Base-by-base conservation (phyloP, 2,888 invertebrate genomes). In the Ganaspis brasiliensis region DNA sequence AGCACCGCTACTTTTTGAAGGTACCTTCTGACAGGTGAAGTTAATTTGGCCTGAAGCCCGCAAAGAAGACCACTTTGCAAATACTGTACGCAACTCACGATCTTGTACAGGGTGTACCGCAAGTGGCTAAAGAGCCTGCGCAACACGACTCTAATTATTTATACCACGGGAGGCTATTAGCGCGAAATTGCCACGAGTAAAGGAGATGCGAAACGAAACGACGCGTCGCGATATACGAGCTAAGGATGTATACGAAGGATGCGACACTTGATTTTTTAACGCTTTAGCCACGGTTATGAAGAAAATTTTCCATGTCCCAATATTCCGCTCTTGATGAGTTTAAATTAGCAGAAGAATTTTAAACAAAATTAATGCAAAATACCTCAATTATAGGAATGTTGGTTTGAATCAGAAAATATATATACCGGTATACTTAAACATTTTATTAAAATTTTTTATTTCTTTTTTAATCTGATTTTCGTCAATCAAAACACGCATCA, bases 171-270 rank as follows among this genome's bases (percentile, higher is more conserved):
- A 73, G 61, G 77, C 72, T 75, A 80, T 78, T 77, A 76, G 72
- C 74, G 73, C 61, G 77, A 82, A 80, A 84, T 83, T 84, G 78
- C 73, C 77, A 57, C 67, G 81, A 77, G 72, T 77, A 78, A 80
- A 79, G 75, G 70, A 67, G 80, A 82, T 75, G 80, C 80, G 76
- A 79, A 75, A 79, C 76, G 75, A 83, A 77, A 76, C 56, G 63
- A 19, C 57, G 74, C 71, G 70, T 70, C 37, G 75, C 70, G 72
- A 45, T 73, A 40, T 49, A 61, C 37, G 72, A 74, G 73, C 61
- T 37, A 71, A 72, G 61, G 73, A 73, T 71, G 21, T 63, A 52
- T 52, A 52, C 19, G 40, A 57, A 73, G n/a, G 72, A 61, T 49
- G 63, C 37, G 16, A 35, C 55, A 52, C 37, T 37, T 26, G 55